Percentiles rank a stretch among this genome's conserved stretches.
phyloP scores from a whole-genome alignment of 2,797 vertebrate species.

The Xenentodon cancila region DNA sequence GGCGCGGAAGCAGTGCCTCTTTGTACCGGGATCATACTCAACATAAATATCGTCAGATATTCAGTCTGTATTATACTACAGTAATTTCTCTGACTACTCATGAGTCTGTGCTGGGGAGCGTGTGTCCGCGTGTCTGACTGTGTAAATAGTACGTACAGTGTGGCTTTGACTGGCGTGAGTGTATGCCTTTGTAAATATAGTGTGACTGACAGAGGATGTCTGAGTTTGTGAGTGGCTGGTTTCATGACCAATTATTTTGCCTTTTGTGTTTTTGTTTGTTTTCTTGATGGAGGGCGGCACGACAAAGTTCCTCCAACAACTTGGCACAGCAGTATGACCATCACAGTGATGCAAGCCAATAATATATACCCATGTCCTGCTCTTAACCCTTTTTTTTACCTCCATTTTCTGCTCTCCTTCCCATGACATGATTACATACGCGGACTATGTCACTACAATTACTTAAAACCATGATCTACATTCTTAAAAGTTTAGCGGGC shows the following conservation, averaged over 20 bases:
- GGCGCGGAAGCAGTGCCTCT: constrained; percentile 71
- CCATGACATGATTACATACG: constrained; percentile 7
- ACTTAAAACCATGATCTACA: not conserved
- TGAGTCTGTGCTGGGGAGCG: constrained; percentile 43
- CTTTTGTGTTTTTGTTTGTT: constrained; percentile 12
- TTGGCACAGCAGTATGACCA: constrained; percentile 32
- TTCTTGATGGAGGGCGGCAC: constrained; percentile 21
- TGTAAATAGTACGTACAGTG: constrained; percentile 74
- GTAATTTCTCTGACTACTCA: constrained; percentile 74
- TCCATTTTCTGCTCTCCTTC: constrained; percentile 24
- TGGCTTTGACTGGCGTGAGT: constrained; percentile 63
- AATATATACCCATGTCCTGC: constrained; percentile 22
- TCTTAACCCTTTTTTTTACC: constrained; percentile 1
- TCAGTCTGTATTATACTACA: constrained; percentile 65
- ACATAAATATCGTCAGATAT: constrained; percentile 61
- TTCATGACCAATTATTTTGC: constrained; percentile 60
- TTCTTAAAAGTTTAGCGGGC: not conserved
- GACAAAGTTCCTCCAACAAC: constrained; percentile 35
- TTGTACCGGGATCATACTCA: constrained; percentile 59
- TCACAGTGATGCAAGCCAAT: constrained; percentile 51
- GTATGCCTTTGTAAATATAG: constrained; percentile 80
- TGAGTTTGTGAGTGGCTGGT: constrained; percentile 53
- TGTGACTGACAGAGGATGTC: constrained; percentile 60
- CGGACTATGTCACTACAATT: constrained; percentile 9
- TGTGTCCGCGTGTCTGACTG: constrained; percentile 28